These are phyloP conservation scores for Actinernus sp. DNA, from an alignment of 92 coral and sea anemone species.

Conservation along the genomic window DNA sequence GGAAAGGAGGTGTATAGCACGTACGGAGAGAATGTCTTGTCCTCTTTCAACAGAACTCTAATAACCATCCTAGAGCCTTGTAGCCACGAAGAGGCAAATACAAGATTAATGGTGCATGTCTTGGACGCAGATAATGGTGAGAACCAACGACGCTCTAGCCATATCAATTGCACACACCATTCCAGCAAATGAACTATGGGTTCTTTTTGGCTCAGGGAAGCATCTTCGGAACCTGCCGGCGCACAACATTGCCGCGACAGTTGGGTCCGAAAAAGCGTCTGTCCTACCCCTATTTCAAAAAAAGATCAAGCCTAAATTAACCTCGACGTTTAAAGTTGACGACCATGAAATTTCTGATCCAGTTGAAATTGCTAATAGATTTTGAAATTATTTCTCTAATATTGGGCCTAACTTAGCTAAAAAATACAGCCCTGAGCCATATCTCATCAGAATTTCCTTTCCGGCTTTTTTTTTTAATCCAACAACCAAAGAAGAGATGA, in stretches of 20 bases:
- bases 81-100: constrained; percentile 58
- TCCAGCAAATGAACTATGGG: constrained; percentile 39
- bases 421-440: too few species aligned
- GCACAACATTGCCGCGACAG: constrained; percentile 45
- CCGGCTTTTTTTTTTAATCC: too few species aligned
- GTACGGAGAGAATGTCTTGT: constrained; percentile 21
- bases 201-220: constrained; percentile 42
- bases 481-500: too few species aligned
- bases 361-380: too few species aligned
- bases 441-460: too few species aligned
- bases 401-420: too few species aligned
- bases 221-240: constrained; percentile 23
- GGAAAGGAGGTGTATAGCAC: constrained; percentile 51
- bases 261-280: constrained; percentile 53
- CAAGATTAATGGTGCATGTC: constrained; percentile 51
- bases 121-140: constrained; percentile 46
- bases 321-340: too few species aligned
- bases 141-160: constrained; percentile 54
- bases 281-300: constrained; percentile 68
- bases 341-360: too few species aligned
- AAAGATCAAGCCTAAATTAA: too few species aligned
- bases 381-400: too few species aligned
- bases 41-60: constrained; percentile 13
- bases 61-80: constrained; percentile 38
- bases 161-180: constrained; percentile 36